These are phyloP conservation scores for Rhea americana DNA, from an alignment of 2,113 vertebrate species.

Conservation along the genomic window DNA sequence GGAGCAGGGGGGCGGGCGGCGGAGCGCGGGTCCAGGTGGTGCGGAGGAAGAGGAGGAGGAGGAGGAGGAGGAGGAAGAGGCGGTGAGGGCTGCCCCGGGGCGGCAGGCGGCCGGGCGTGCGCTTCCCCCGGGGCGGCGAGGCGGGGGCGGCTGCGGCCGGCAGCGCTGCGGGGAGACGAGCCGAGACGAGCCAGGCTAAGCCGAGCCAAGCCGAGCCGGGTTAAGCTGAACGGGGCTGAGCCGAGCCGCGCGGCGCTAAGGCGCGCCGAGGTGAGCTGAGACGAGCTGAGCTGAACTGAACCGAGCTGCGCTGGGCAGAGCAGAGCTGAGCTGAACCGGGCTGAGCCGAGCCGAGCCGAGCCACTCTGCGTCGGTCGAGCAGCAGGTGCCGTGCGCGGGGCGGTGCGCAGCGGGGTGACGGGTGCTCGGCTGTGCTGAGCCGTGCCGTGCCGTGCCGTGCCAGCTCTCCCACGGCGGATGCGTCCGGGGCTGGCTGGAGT, in stretches of 20 bases:
- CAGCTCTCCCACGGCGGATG: neutral
- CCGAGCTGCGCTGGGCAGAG: neutral
- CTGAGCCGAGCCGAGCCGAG: neutral
- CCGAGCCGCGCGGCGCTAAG: neutral
- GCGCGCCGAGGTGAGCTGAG: fast-evolving
- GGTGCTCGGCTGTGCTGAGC: neutral
- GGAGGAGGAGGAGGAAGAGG: neutral
- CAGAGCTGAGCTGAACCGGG: neutral
- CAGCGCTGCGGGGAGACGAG: too few relatives aligned
- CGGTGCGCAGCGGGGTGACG: neutral
- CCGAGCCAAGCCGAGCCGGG: too few relatives aligned
- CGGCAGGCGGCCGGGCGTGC: neutral
- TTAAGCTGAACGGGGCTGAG: neutral
- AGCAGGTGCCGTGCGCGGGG: neutral
- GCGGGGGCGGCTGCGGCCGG: neutral
- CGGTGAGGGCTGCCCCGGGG: neutral
- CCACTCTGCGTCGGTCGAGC: too few relatives aligned
- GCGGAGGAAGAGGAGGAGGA: neutral
- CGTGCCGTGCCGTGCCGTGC: neutral
- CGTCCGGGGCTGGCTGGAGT: fast-evolving
- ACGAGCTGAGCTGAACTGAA: neutral
- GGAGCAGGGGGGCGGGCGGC: too few relatives aligned
- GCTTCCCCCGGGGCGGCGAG: neutral
- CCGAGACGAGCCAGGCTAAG: neutral
- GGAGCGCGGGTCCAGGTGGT: neutral